These are phyloP conservation scores for Crocidura indochinensis DNA, from an alignment of 2,797 vertebrate species.

Conservation along the genomic window DNA sequence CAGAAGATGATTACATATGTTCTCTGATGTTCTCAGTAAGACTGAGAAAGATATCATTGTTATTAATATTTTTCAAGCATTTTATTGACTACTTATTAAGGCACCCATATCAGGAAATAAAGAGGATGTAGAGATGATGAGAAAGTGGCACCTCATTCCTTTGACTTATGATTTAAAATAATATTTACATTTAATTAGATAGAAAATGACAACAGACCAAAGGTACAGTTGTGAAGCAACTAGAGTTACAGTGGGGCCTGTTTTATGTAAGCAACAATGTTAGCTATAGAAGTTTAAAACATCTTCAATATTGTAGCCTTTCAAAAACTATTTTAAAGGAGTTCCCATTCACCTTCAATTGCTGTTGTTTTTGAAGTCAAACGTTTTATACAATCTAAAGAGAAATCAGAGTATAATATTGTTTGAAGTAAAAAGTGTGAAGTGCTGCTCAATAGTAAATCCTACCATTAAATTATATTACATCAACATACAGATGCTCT, in stretches of 20 bases:
- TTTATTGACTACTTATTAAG: slow-evolving; percentile 33
- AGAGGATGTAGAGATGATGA: background rate
- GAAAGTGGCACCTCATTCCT: slow-evolving; percentile 55
- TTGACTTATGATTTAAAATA: slow-evolving; percentile 73
- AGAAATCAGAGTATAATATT: too few relatives aligned
- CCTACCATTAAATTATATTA: background rate
- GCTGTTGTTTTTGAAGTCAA: background rate
- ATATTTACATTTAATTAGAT: slow-evolving; percentile 85
- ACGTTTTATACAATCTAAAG: too few relatives aligned
- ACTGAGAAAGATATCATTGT: background rate
- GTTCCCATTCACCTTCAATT: background rate
- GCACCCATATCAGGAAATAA: slow-evolving; percentile 62
- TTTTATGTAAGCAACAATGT: slow-evolving; percentile 66
- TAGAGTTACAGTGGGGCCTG: background rate
- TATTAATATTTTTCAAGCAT: slow-evolving; percentile 28
- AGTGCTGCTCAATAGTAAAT: background rate
- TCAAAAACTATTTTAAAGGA: background rate
- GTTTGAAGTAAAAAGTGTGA: background rate
- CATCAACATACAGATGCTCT: background rate
- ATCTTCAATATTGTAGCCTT: background rate
- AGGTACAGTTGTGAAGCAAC: slow-evolving; percentile 55
- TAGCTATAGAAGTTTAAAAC: background rate
- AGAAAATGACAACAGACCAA: slow-evolving; percentile 68
- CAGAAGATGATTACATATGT: background rate
- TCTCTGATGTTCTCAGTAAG: background rate